Conservation (phyloP, 2,113 vertebrate species). For the Cynoglossus semilaevis region DNA sequence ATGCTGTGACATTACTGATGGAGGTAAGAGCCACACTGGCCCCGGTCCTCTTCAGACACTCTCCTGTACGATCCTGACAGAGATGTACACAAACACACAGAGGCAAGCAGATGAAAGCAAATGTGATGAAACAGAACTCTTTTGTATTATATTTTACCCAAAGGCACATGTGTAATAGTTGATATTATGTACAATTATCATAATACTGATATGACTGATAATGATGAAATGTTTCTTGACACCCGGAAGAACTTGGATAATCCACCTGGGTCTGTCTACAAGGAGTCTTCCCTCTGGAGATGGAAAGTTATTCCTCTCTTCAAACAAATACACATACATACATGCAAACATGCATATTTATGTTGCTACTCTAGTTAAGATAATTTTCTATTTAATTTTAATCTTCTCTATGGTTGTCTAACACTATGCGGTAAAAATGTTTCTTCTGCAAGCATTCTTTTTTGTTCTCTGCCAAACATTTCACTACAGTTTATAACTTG, state of each 20-base stretch:
- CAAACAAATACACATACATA: slow-evolving; percentile 20
- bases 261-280: slow-evolving; percentile 29
- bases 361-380: not conserved
- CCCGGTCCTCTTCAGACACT: slow-evolving; percentile 95
- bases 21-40: slow-evolving; percentile 96
- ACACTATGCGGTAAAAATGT: too few species aligned
- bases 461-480: too few species aligned
- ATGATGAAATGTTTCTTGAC: slow-evolving; percentile 46
- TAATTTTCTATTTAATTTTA: not conserved
- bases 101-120: slow-evolving; percentile 27
- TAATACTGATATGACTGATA: slow-evolving; percentile 58
- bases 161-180: slow-evolving; percentile 51
- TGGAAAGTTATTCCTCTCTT: slow-evolving; percentile 26
- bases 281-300: slow-evolving; percentile 42
- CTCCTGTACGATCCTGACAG: slow-evolving; percentile 91
- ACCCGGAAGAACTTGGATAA: slow-evolving; percentile 53
- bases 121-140: slow-evolving; percentile 23
- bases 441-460: too few species aligned
- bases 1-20: slow-evolving; percentile 97
- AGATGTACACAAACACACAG: slow-evolving; percentile 62
- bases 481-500: too few species aligned
- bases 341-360: not conserved
- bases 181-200: slow-evolving; percentile 54
- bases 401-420: too few species aligned
- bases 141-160: slow-evolving; percentile 41